phyloP scores from a whole-genome alignment of 2,113 vertebrate species.

The Tenebrosternarchus preto region DNA sequence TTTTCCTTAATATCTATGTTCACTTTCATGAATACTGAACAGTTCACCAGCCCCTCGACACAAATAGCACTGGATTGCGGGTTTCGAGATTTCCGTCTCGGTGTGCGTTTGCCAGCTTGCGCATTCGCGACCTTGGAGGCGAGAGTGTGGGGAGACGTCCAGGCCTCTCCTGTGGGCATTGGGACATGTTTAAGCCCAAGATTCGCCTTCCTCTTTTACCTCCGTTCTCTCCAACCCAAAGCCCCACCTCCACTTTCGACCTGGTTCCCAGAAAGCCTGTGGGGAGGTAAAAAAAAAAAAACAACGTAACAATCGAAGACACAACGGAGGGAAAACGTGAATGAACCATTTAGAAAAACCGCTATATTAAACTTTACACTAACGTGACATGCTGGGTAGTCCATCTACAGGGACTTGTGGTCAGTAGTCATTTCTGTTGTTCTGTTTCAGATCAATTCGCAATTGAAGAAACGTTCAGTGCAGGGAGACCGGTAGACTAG shows the following conservation, averaged over 20 bases:
- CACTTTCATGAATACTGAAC: slow-evolving; percentile 4
- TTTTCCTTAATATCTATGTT: slow-evolving; percentile 23
- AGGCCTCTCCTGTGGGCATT: slow-evolving; percentile 38
- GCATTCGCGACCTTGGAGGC: slow-evolving; percentile 25
- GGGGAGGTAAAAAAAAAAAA: slow-evolving; percentile 61
- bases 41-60: background rate
- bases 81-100: slow-evolving; percentile 3
- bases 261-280: slow-evolving; percentile 70
- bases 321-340: slow-evolving; percentile 59
- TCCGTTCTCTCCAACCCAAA: background rate
- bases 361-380: slow-evolving; percentile 79
- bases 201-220: slow-evolving; percentile 11
- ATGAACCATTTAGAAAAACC: slow-evolving; percentile 61
- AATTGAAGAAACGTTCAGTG: too few species aligned
- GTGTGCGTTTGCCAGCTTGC: slow-evolving; percentile 22
- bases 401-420: background rate
- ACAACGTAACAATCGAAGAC: slow-evolving; percentile 46
- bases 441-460: slow-evolving; percentile 50
- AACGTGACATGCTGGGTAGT: slow-evolving; percentile 11
- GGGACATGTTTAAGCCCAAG: background rate
- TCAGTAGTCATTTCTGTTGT: slow-evolving; percentile 18
- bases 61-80: background rate
- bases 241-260: slow-evolving; percentile 34
- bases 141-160: background rate
- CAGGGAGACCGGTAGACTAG: background rate